Conservation (phyloP, 2,888 invertebrate genomes). For the Scaptomyza reducta region DNA sequence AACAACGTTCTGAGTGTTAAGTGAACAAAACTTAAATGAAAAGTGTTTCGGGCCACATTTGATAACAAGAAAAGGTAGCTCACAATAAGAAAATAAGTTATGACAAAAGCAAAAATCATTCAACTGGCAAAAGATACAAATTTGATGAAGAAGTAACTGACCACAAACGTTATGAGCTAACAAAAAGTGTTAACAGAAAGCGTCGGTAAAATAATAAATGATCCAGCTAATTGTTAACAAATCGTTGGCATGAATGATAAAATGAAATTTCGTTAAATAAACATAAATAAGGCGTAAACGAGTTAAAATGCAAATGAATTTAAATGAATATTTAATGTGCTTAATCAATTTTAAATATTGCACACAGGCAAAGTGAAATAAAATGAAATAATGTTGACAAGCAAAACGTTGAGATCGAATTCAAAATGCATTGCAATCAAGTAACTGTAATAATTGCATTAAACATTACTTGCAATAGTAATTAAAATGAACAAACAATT, state of each 20-base stretch:
- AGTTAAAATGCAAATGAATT: constrained; percentile 1
- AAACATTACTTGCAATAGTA: background rate
- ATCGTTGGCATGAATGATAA: background rate
- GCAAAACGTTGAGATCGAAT: background rate
- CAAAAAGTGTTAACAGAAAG: constrained; percentile 2
- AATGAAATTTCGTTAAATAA: too few relatives aligned
- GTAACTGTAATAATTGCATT: constrained; percentile 1
- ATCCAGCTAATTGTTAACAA: constrained; percentile 23
- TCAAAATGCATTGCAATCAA: background rate
- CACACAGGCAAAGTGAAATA: background rate
- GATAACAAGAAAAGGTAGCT: constrained; percentile 16
- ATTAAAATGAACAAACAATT: too few relatives aligned
- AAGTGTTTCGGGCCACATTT: constrained; percentile 33
- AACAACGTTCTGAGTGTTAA: constrained; percentile 23
- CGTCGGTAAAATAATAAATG: constrained; percentile 24
- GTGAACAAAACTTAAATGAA: constrained; percentile 22
- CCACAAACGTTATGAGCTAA: too few relatives aligned
- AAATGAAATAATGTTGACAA: background rate
- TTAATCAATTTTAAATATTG: background rate
- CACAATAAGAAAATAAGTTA: constrained; percentile 1
- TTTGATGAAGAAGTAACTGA: constrained; percentile 1
- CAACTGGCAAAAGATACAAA: constrained; percentile 49
- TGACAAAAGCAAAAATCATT: constrained; percentile 6
- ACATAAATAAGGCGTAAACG: background rate
- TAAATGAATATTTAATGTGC: background rate